Conservation (phyloP, 2,797 vertebrate genomes). For the Agapornis canus region DNA sequence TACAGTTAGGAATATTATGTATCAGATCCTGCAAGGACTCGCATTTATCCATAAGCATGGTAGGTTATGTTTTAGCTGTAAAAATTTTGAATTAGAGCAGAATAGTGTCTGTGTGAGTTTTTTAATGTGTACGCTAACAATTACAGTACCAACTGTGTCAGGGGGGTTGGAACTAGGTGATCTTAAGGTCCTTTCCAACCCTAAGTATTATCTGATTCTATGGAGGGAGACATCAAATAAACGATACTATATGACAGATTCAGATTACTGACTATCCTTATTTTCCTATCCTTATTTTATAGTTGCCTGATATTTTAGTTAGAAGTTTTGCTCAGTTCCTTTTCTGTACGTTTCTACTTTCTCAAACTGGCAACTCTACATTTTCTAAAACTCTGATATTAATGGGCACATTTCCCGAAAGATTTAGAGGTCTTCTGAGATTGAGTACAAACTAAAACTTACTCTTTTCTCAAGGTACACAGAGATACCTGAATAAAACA, state of each 20-base stretch:
- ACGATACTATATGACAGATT: background rate
- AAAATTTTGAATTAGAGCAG: background rate
- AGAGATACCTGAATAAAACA: background rate
- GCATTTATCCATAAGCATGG: conserved; percentile 85
- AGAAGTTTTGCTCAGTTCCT: background rate
- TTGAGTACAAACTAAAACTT: background rate
- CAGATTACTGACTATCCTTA: background rate
- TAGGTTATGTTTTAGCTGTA: conserved; percentile 48
- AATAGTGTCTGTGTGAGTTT: background rate
- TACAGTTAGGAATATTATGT: conserved; percentile 84
- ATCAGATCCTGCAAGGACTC: conserved; percentile 84
- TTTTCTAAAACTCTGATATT: background rate
- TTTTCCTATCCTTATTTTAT: background rate
- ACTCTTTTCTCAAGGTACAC: background rate
- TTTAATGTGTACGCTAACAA: background rate
- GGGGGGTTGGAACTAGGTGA: background rate
- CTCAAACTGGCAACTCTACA: background rate
- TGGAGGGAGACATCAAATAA: background rate
- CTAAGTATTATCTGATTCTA: background rate
- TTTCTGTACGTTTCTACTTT: background rate
- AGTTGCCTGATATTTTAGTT: background rate
- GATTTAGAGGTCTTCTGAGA: background rate
- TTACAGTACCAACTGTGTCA: background rate
- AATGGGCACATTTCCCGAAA: background rate
- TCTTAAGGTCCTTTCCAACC: background rate